Percentiles rank a stretch among this genome's conserved stretches.
Evolutionary conservation across 2,113 vertebrate species (phyloP).

Genomic region (Boulengeromyrus knoepffleri): DNA sequence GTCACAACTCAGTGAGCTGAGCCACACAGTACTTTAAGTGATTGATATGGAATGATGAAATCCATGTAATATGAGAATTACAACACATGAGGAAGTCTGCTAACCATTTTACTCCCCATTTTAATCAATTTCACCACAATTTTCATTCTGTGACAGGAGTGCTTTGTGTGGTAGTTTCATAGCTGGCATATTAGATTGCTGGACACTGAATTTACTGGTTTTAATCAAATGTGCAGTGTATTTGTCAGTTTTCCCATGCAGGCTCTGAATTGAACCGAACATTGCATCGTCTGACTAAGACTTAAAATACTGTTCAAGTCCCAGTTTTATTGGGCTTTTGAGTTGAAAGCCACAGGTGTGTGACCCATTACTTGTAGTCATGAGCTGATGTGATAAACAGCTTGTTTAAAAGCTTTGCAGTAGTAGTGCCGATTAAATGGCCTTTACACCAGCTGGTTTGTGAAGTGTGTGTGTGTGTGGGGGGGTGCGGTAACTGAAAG

Average conservation of each 20-base stretch:
- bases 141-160: not conserved
- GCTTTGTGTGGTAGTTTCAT: not conserved
- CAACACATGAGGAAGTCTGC: not conserved
- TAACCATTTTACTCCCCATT: not conserved
- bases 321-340: not conserved
- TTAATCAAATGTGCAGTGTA: not conserved
- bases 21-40: not conserved
- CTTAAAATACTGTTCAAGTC: not conserved
- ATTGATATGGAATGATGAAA: not conserved
- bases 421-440: not conserved
- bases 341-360: constrained; percentile 48
- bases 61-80: not conserved
- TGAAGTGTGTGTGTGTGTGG: not conserved
- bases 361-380: constrained; percentile 60
- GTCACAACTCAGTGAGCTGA: not conserved
- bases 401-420: constrained; percentile 36
- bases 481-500: not conserved
- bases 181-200: not conserved
- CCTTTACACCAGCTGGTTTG: constrained; percentile 37
- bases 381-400: constrained; percentile 64
- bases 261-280: not conserved
- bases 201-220: not conserved
- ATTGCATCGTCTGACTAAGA: not conserved
- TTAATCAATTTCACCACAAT: not conserved
- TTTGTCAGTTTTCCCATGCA: not conserved